These are phyloP conservation scores for Andrena fulva DNA, from an alignment of 2,888 invertebrate genomes.

Conservation along the genomic window DNA sequence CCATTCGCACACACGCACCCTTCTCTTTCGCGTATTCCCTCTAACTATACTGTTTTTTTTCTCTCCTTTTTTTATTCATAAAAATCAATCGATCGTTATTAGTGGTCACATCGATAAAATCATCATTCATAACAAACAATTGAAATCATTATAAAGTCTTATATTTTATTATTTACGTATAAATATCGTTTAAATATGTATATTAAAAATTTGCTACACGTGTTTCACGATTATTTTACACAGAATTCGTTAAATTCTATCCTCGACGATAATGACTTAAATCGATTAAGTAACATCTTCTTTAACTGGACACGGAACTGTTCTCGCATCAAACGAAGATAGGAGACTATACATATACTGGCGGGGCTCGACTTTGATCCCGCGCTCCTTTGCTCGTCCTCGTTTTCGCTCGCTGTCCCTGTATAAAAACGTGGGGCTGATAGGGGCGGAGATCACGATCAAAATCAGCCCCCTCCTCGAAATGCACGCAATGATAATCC, in stretches of 20 bases:
- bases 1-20: conserved; percentile 42
- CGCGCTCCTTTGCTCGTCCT: neutral
- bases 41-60: conserved; percentile 17
- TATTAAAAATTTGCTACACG: conserved; percentile 83
- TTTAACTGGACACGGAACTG: conserved; percentile 77
- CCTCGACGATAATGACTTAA: conserved; percentile 78
- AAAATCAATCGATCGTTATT: conserved; percentile 67
- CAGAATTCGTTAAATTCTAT: conserved; percentile 81
- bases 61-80: conserved; percentile 34
- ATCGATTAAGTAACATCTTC: conserved; percentile 79
- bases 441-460: conserved; percentile 22
- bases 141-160: conserved; percentile 77
- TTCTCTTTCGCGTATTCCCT: conserved; percentile 37
- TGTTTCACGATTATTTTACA: conserved; percentile 83
- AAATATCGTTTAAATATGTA: conserved; percentile 80
- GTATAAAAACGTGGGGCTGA: conserved; percentile 19
- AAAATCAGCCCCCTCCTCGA: conserved; percentile 12
- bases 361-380: conserved; percentile 35
- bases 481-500: conserved; percentile 49
- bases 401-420: conserved; percentile 1
- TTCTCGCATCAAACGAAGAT: conserved; percentile 59
- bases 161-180: conserved; percentile 80
- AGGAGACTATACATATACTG: conserved; percentile 34
- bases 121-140: conserved; percentile 74
- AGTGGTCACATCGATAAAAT: conserved; percentile 79